These are phyloP conservation scores for Drosophila suzukii DNA, from an alignment of 1,140 invertebrate genomes.

Conservation along the genomic window DNA sequence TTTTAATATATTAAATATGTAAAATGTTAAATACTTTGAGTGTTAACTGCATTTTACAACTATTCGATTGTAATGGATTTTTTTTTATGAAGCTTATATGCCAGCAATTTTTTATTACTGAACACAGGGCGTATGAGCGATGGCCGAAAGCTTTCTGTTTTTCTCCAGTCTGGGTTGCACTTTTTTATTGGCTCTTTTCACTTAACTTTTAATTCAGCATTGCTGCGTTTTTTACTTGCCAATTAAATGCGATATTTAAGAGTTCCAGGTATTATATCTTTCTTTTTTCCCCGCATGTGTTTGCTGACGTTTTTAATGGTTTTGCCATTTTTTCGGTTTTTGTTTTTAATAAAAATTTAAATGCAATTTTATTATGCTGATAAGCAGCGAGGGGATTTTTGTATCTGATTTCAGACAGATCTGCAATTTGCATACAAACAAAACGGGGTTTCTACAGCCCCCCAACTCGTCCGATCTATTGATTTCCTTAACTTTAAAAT, in stretches of 20 bases:
- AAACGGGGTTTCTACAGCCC: slow-evolving; percentile 29
- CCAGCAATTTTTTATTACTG: not conserved
- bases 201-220: not conserved
- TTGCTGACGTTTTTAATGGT: slow-evolving; percentile 16
- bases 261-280: slow-evolving; percentile 12
- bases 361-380: slow-evolving; percentile 59
- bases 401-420: slow-evolving; percentile 18
- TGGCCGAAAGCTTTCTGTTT: not conserved
- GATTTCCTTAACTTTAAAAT: slow-evolving; percentile 25
- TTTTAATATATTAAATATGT: too few species aligned
- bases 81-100: not conserved
- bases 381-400: slow-evolving; percentile 49
- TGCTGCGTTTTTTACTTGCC: not conserved
- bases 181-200: not conserved
- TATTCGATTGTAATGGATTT: too few species aligned
- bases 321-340: slow-evolving; percentile 17
- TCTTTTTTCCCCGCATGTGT: slow-evolving; percentile 4
- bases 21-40: too few species aligned
- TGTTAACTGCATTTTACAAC: too few species aligned
- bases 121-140: slow-evolving; percentile 13
- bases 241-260: slow-evolving; percentile 20
- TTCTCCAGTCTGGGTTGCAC: not conserved
- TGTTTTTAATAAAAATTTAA: slow-evolving; percentile 43
- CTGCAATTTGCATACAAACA: slow-evolving; percentile 71
- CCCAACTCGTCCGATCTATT: not conserved